Base-by-base conservation (phyloP, 92 coral and sea anemone species). In the Pocillopora grandis region DNA sequence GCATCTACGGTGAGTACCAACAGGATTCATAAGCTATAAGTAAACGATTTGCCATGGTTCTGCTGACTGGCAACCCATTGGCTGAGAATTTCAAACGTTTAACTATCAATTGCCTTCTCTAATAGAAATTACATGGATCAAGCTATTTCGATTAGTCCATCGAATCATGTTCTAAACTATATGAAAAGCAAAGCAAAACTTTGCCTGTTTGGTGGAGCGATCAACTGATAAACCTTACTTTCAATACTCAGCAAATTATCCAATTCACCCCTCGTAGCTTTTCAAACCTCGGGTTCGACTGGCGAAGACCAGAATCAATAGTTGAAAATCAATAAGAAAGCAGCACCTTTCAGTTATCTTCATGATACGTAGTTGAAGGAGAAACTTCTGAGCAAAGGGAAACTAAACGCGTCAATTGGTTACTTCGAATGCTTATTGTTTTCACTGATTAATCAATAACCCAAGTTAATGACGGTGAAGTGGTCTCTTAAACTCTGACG, bases 231-330 rank as follows among this genome's bases (percentile, higher is more conserved):
- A 27, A 27, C 31, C 31, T 27, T 27, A 42, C 52, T 31, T 68
- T 68, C 4, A 12, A 12, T 21, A 9, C 27, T 27, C 16, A 10
- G 6, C 52, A 68, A 33, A 27, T 68, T 18, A 31, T 31, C 12
- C 17, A 4, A 75, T 63, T 75, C 18, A 75, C 78, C 78, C 78
- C 5, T 75, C 48, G 36, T 75, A 75, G 42, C 64, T 36, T 23
- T 10, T 75, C 33, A 8, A 3, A 75, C 78, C 15, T 58, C 11
- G 49, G 56, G 18, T 31, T 58, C 31, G 63, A 21, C 16, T 37
- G 16, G 78, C 35, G 17, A 15, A 31, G 77, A 72, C 19, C 52
- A 72, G 16, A 72, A 52, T 72, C 19, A 52, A 1, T 0, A 72
- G 8, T 9, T 13, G 15, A 27, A 33, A 12, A 12, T 48, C 72